A percentile compares a stretch with the other conserved stretches of the same genome.
phyloP scores from a whole-genome alignment of 2,888 invertebrate genomes.

The Andrena minutula region DNA sequence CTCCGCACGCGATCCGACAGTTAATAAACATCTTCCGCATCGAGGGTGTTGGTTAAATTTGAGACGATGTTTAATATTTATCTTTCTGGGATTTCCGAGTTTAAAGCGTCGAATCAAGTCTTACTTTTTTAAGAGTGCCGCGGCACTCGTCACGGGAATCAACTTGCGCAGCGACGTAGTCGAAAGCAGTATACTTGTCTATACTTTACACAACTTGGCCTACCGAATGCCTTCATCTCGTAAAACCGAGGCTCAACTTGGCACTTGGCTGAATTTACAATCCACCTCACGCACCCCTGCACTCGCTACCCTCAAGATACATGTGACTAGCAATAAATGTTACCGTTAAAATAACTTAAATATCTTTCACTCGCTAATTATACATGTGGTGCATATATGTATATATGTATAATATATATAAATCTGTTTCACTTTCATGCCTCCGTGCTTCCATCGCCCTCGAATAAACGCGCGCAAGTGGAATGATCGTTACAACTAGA shows the following conservation, averaged over 20 bases:
- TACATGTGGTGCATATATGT: constrained; percentile 62
- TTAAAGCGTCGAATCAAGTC: constrained; percentile 31
- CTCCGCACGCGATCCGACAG: no score
- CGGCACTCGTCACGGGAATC: constrained; percentile 39
- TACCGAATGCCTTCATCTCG: neutral
- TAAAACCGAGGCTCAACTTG: neutral
- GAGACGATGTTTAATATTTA: no score
- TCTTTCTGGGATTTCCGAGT: neutral
- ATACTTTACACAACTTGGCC: neutral
- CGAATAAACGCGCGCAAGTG: constrained; percentile 70
- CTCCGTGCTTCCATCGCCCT: constrained; percentile 55
- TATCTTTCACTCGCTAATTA: constrained; percentile 69
- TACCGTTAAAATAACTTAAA: constrained; percentile 81
- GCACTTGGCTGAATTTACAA: constrained; percentile 12
- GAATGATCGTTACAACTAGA: constrained; percentile 79
- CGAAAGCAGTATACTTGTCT: neutral
- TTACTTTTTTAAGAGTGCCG: constrained; percentile 20
- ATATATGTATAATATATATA: constrained; percentile 66
- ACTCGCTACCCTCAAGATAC: constrained; percentile 71
- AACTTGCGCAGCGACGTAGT: constrained; percentile 9
- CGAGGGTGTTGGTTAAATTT: no score
- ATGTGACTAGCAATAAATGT: constrained; percentile 83
- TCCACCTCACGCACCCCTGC: constrained; percentile 52
- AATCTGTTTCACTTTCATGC: constrained; percentile 63
- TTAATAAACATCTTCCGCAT: no score